Percentiles rank a stretch among this genome's conserved stretches.
Conservation (phyloP, 2,797 vertebrate genomes). For the Esox masquinongy region DNA sequence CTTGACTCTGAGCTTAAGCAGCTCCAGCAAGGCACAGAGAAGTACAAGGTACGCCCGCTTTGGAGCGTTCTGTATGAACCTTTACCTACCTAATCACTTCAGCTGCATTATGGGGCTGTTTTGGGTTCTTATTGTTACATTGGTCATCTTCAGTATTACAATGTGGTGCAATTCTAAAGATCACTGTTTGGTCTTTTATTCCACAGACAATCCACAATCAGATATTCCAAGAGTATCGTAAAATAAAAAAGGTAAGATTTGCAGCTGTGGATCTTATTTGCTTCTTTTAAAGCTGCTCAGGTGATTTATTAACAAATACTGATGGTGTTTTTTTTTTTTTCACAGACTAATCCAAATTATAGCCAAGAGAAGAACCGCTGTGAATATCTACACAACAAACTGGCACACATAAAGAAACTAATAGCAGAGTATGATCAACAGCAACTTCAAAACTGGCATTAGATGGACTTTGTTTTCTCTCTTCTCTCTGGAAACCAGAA, state of each 20-base stretch:
- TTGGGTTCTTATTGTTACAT: neutral
- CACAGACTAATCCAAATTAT: slow-evolving; percentile 95
- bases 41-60: slow-evolving; percentile 86
- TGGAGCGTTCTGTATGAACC: neutral
- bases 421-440: slow-evolving; percentile 96
- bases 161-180: neutral
- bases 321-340: slow-evolving; percentile 35
- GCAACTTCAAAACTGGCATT: slow-evolving; percentile 85
- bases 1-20: slow-evolving; percentile 93
- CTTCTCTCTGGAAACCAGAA: slow-evolving; percentile 64
- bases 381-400: slow-evolving; percentile 99
- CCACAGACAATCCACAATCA: slow-evolving; percentile 94
- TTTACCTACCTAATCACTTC: neutral
- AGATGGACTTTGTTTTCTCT: slow-evolving; percentile 55
- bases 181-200: slow-evolving; percentile 30
- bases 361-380: slow-evolving; percentile 98
- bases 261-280: neutral
- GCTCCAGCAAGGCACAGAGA: slow-evolving; percentile 88
- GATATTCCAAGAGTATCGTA: slow-evolving; percentile 96
- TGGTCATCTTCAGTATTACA: neutral
- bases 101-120: neutral
- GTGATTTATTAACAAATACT: slow-evolving; percentile 9
- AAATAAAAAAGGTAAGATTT: slow-evolving; percentile 93
- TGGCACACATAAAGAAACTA: slow-evolving; percentile 98
- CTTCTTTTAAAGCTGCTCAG: neutral